Evolutionary conservation across 2,888 invertebrate species (phyloP), one percentile per base, ranked within the genome.

Genomic region (Cantharis flavilabris): DNA sequence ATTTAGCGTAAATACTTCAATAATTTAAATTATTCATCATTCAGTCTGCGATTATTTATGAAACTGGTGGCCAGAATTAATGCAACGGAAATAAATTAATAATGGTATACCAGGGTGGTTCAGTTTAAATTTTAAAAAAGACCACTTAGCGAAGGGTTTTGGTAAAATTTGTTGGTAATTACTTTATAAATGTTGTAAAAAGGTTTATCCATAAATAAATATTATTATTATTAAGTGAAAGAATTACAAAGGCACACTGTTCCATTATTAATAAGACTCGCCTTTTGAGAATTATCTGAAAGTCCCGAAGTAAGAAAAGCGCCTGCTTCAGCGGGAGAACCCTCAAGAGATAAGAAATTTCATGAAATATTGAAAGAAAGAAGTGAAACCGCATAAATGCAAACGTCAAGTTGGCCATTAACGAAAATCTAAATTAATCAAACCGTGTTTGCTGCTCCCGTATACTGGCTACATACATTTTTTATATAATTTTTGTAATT

Each of bases 321-420:
- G 76, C 72, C 65, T 71, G 71, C 73, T 71, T 79, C 75, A 71
- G 67, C 72, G 64, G 14, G 76, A 76, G 76, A 76, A 79, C 73
- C 76, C 80, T 70, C 81, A 73, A 67, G 77, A 78, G 80, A 76
- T 67, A 72, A 64, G 76, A 64, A 75, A 73, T 62, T 77, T 76
- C 76, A 77, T 81, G 80, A 81, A 81, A 81, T 81, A 80, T 81
- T 79, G 80, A 80, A 78, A 78, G 73, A 75, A 76, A 71, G 76
- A 74, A 73, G 71, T 73, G 73, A 80, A 80, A 73, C 78, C 76
- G 62, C 76, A 76, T 73, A 76, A 80, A 78, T 76, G 76, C 75
- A 73, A 78, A 80, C 49, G 78, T 78, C 78, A 78, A 78, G 71
- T 73, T 71, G 74, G 74, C 76, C 76, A 76, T 78, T 76, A 80